phyloP scores from a whole-genome alignment of 2,888 invertebrate species.

The Boloria selene region DNA sequence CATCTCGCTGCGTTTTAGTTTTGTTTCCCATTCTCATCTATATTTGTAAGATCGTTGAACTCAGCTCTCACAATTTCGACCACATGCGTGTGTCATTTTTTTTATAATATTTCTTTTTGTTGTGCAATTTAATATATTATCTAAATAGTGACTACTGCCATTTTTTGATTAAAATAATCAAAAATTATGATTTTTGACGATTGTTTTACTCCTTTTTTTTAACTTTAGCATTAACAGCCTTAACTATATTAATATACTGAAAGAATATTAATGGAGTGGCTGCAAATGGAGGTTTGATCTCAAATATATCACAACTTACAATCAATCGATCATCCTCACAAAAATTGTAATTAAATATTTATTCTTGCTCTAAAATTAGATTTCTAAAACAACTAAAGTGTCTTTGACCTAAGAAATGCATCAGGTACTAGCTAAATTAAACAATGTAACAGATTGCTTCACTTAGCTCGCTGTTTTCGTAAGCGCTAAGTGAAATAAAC shows the following conservation, averaged over 20 bases:
- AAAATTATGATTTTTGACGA: too few relatives aligned
- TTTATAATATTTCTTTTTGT: conserved; percentile 6
- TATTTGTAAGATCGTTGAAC: conserved; percentile 55
- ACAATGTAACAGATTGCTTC: conserved; percentile 20
- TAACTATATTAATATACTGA: too few relatives aligned
- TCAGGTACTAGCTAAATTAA: conserved; percentile 6
- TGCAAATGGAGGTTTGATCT: too few relatives aligned
- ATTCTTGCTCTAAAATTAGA: neutral
- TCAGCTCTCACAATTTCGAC: conserved; percentile 25
- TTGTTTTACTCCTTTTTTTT: too few relatives aligned
- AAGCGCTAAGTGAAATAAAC: conserved; percentile 28
- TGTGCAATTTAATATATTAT: too few relatives aligned
- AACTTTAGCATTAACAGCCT: too few relatives aligned
- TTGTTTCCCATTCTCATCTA: conserved; percentile 53
- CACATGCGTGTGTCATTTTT: conserved; percentile 26
- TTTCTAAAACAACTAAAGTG: neutral
- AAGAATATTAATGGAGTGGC: too few relatives aligned
- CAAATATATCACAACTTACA: too few relatives aligned
- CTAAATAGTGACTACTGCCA: neutral
- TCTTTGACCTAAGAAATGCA: conserved; percentile 14
- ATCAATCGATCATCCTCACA: too few relatives aligned
- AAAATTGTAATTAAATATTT: neutral
- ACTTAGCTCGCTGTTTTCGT: conserved; percentile 21
- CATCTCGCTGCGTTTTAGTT: conserved; percentile 46
- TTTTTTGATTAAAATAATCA: neutral